These are phyloP conservation scores for Asteroscopus sphinx DNA, from an alignment of 2,888 invertebrate species.

Conservation along the genomic window DNA sequence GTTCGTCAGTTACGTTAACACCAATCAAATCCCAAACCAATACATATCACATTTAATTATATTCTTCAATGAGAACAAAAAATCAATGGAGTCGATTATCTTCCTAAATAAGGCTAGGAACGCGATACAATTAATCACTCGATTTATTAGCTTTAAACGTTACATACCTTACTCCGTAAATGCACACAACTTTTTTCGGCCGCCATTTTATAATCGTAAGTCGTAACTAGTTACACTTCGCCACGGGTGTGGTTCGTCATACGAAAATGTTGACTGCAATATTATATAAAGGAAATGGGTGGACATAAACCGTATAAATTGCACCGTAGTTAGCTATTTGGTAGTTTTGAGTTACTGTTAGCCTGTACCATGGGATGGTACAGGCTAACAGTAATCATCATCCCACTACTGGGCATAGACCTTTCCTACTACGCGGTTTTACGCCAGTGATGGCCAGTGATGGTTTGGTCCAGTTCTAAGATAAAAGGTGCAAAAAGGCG, in stretches of 20 bases:
- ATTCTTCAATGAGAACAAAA: constrained; percentile 45
- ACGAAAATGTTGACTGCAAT: constrained; percentile 21
- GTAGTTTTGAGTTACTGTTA: no score
- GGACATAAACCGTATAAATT: constrained; percentile 8
- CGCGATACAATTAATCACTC: constrained; percentile 55
- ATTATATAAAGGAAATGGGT: constrained; percentile 30
- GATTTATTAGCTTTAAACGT: constrained; percentile 51
- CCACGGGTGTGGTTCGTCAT: constrained; percentile 36
- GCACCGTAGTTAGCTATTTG: background rate
- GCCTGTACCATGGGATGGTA: no score
- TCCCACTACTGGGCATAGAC: no score
- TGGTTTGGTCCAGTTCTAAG: no score
- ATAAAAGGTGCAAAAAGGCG: no score
- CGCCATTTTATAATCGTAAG: constrained; percentile 36
- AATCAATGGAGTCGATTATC: constrained; percentile 49
- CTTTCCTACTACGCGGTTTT: no score
- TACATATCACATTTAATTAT: constrained; percentile 40
- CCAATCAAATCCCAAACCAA: constrained; percentile 25
- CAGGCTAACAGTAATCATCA: no score
- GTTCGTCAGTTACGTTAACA: constrained; percentile 28
- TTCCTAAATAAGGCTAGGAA: constrained; percentile 50
- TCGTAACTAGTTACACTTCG: constrained; percentile 21
- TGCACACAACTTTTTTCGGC: constrained; percentile 42
- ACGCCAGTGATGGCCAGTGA: no score
- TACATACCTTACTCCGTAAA: constrained; percentile 41